These are phyloP conservation scores for Corvus hawaiiensis DNA, from an alignment of 2,113 vertebrate genomes.

Conservation along the genomic window DNA sequence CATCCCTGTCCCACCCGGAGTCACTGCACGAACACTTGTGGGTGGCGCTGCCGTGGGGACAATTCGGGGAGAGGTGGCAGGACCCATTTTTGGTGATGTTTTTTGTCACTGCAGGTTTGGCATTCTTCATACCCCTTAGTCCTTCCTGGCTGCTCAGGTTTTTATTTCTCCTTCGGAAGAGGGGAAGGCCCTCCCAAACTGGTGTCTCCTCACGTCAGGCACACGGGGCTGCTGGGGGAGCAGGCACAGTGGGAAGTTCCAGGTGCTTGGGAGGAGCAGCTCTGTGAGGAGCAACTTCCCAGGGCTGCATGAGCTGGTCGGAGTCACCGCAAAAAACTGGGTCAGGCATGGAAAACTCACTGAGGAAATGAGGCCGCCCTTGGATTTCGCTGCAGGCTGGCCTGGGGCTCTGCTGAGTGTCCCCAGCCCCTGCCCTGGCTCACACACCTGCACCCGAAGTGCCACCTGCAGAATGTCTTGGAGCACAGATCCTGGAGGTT, in stretches of 20 bases:
- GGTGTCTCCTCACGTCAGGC: not conserved
- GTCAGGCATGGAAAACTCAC: constrained; percentile 71
- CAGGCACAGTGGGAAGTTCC: not conserved
- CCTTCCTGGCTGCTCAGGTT: not conserved
- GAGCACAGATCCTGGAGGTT: not conserved
- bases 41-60: accelerated
- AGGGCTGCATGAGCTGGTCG: not conserved
- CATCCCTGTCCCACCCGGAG: not conserved
- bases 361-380: constrained; percentile 61
- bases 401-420: not conserved
- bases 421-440: not conserved
- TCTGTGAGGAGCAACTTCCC: not conserved
- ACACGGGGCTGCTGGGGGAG: too few species aligned
- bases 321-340: constrained; percentile 61
- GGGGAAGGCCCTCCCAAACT: not conserved
- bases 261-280: not conserved
- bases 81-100: not conserved
- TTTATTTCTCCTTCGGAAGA: not conserved
- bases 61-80: not conserved
- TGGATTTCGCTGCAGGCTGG: not conserved
- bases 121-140: not conserved
- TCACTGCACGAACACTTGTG: accelerated
- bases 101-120: not conserved
- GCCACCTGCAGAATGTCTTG: not conserved
- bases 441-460: not conserved